These are phyloP conservation scores for Nerophis ophidion DNA, from an alignment of 2,113 vertebrate species.

Conservation along the genomic window DNA sequence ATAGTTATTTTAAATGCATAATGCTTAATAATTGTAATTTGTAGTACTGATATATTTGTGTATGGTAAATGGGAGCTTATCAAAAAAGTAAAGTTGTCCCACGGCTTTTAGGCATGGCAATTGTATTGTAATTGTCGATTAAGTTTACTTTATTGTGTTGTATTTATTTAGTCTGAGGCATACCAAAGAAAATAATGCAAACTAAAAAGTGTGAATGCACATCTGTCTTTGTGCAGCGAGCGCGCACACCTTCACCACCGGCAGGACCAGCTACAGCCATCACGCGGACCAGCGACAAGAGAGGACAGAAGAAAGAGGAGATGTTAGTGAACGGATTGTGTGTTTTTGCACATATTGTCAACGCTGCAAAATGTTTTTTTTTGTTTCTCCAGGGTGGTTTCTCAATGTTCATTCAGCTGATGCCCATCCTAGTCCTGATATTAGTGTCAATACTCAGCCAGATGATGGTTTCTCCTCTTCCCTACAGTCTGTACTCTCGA, in stretches of 20 bases:
- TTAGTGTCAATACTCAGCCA: conserved; percentile 94
- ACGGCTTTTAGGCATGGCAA: no score
- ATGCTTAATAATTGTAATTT: no score
- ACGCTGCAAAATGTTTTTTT: neutral
- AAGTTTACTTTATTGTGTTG: no score
- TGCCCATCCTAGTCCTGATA: conserved; percentile 93
- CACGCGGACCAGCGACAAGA: conserved; percentile 83
- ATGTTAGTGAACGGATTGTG: conserved; percentile 72
- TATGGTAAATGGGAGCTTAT: no score
- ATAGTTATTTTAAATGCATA: no score
- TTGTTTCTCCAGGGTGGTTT: conserved; percentile 83
- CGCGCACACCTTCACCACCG: conserved; percentile 85
- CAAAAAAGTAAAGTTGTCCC: no score
- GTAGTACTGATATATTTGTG: no score
- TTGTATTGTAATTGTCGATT: no score
- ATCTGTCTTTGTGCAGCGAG: conserved; percentile 65
- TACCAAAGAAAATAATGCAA: no score
- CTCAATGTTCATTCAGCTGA: conserved; percentile 95
- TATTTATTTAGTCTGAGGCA: no score
- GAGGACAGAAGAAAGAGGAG: conserved; percentile 87
- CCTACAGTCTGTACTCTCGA: conserved; percentile 90
- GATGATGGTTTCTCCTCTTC: conserved; percentile 93
- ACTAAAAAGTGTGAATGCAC: no score
- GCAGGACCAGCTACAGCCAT: conserved; percentile 82
- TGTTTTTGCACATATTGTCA: neutral